Percentiles rank a stretch among this genome's conserved stretches.
These are phyloP conservation scores for Chelonus formosanus DNA, from an alignment of 2,888 invertebrate genomes.

Conservation along the genomic window DNA sequence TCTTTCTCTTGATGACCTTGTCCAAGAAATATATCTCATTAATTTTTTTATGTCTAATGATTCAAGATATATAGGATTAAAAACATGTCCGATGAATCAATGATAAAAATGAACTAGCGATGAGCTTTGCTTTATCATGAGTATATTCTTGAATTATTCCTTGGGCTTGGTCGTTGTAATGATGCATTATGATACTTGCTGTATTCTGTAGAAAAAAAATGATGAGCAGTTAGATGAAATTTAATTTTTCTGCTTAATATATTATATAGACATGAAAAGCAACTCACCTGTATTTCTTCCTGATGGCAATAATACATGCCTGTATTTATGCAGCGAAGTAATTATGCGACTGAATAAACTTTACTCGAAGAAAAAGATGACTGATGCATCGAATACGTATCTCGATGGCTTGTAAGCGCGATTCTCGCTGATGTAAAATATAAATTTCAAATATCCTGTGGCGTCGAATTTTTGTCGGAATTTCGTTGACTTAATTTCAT, in stretches of 20 bases:
- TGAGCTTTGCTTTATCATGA: too few species aligned
- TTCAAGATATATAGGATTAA: conserved; percentile 3
- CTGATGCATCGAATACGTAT: conserved; percentile 48
- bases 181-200: too few species aligned
- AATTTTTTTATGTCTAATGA: too few species aligned
- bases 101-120: conserved; percentile 15
- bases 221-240: conserved; percentile 9
- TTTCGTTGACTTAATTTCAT: conserved; percentile 62
- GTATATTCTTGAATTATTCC: neutral
- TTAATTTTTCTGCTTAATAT: neutral
- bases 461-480: conserved; percentile 56
- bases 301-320: conserved; percentile 16
- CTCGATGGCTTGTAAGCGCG: neutral
- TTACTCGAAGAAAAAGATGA: conserved; percentile 55
- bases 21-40: too few species aligned
- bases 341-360: conserved; percentile 30
- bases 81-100: conserved; percentile 11
- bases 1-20: neutral
- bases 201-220: neutral
- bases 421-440: conserved; percentile 50
- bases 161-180: neutral
- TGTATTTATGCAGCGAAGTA: conserved; percentile 27
- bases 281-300: conserved; percentile 16
- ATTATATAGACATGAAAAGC: conserved; percentile 24
- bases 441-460: conserved; percentile 55